A percentile compares a stretch with the other conserved stretches of the same genome.
Evolutionary conservation across 2,113 vertebrate genomes (phyloP).

Genomic region (Saimiri boliviensis): DNA sequence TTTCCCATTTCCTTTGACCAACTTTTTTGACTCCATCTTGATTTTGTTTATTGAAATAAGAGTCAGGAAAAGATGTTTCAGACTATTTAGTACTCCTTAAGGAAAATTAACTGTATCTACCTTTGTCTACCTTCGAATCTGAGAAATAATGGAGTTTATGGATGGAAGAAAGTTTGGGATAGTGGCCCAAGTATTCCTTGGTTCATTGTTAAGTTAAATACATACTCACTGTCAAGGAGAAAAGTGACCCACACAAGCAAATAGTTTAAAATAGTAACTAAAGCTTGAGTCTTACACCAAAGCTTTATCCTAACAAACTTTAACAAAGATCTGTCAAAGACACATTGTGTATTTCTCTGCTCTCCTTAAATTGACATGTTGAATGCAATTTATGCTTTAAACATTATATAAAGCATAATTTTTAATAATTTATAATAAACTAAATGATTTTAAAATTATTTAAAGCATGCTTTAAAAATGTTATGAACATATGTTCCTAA

Average conservation of each 20-base stretch:
- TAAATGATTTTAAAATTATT: not conserved
- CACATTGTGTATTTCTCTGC: not conserved
- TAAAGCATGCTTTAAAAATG: not conserved
- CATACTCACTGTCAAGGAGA: not conserved
- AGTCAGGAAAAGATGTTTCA: not conserved
- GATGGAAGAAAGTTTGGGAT: not conserved
- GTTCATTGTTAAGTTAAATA: not conserved
- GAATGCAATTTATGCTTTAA: not conserved
- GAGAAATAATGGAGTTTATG: not conserved
- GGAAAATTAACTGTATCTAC: conserved; percentile 25
- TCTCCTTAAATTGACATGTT: not conserved
- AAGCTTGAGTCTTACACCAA: not conserved
- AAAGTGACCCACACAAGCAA: not conserved
- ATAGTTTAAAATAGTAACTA: not conserved
- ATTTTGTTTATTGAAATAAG: conserved; percentile 54
- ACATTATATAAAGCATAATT: not conserved
- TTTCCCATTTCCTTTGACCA: conserved; percentile 41
- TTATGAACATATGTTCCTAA: conserved; percentile 3
- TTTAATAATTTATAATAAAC: too few species aligned
- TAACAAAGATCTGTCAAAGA: not conserved
- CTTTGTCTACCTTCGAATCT: not conserved
- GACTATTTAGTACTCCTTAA: not conserved
- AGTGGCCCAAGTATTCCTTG: not conserved
- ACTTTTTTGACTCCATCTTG: conserved; percentile 15
- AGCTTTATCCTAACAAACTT: not conserved